Conservation (phyloP, 2,113 vertebrate genomes). For the Indri indri region DNA sequence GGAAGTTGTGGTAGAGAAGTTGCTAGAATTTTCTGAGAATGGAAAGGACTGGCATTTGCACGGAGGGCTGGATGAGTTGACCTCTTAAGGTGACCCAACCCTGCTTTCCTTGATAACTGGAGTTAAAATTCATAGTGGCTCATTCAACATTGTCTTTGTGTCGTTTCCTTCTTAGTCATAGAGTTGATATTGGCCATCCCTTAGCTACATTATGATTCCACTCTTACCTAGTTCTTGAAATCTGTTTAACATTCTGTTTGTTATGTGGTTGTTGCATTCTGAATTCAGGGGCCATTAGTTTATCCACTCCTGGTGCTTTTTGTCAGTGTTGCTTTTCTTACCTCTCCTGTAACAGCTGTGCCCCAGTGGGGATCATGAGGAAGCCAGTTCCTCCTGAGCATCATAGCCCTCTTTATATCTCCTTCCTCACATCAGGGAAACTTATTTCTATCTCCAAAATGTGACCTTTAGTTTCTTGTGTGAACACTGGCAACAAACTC, state of each 20-base stretch:
- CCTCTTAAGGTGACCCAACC: background rate
- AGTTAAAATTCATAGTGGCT: background rate
- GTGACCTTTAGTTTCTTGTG: constrained; percentile 53
- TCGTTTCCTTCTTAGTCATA: background rate
- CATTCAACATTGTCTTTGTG: background rate
- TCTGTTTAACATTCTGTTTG: background rate
- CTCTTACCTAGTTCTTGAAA: background rate
- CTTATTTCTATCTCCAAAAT: constrained; percentile 47
- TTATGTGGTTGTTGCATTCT: background rate
- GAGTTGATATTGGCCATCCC: background rate
- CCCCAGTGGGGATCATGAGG: background rate
- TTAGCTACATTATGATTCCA: background rate
- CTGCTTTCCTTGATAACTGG: background rate
- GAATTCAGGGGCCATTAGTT: background rate
- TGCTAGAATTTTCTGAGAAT: background rate
- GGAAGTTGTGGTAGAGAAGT: background rate
- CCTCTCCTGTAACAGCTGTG: background rate
- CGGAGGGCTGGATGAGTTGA: background rate
- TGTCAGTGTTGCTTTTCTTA: background rate
- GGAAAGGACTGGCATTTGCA: background rate
- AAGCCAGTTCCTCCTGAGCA: background rate
- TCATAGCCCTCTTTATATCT: background rate
- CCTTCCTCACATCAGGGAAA: background rate
- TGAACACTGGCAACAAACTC: constrained; percentile 22
- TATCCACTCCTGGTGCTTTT: background rate